phyloP scores from a whole-genome alignment of 2,888 invertebrate species.

The Psylliodes chrysocephalus region DNA sequence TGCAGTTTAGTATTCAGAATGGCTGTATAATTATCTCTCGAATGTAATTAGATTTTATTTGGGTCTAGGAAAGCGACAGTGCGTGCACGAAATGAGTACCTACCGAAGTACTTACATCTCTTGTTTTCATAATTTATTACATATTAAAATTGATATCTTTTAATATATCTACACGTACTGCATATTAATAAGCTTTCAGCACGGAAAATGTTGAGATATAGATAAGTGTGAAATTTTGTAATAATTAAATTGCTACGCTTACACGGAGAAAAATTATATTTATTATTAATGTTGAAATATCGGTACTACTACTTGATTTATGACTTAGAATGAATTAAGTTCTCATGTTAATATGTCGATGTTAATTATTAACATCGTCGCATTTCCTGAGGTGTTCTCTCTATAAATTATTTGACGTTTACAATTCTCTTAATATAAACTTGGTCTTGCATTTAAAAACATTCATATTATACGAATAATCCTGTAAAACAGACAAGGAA shows the following conservation, averaged over 20 bases:
- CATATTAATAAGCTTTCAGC: not conserved
- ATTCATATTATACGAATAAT: too few relatives aligned
- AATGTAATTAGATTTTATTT: slow-evolving; percentile 18
- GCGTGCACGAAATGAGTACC: slow-evolving; percentile 15
- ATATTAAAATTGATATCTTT: not conserved
- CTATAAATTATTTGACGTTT: too few relatives aligned
- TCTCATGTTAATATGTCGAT: too few relatives aligned
- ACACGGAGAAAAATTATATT: not conserved
- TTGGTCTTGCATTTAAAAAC: too few relatives aligned
- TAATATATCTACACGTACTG: not conserved
- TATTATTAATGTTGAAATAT: too few relatives aligned
- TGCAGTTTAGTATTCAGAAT: slow-evolving; percentile 15
- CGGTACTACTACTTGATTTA: too few relatives aligned
- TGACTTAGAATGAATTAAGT: too few relatives aligned
- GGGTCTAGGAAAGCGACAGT: slow-evolving; percentile 22
- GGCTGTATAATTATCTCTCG: slow-evolving; percentile 9
- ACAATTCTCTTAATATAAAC: too few relatives aligned
- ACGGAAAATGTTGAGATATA: not conserved
- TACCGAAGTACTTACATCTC: not conserved
- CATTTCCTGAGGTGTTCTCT: too few relatives aligned
- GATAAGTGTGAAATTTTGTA: not conserved
- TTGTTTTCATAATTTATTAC: slow-evolving; percentile 2
- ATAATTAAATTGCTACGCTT: not conserved
- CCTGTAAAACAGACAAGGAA: too few relatives aligned
- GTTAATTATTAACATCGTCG: too few relatives aligned